A percentile compares a stretch with the other conserved stretches of the same genome.
These are phyloP conservation scores for Eumacrocentrus americanus DNA, from an alignment of 2,888 invertebrate species.

Conservation along the genomic window DNA sequence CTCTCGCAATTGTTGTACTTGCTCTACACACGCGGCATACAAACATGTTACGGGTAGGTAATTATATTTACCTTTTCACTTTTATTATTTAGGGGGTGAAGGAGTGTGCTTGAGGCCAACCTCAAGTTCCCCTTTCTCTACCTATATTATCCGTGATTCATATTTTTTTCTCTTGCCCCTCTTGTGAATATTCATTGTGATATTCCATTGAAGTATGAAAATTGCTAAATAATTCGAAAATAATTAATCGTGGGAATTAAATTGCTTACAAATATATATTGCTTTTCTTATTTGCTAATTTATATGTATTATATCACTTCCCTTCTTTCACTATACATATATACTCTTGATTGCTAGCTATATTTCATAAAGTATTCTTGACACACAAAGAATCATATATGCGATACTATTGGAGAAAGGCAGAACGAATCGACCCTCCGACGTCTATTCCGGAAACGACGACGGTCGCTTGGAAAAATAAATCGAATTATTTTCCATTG, in stretches of 20 bases:
- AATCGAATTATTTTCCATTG: constrained; percentile 21
- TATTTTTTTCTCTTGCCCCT: neutral
- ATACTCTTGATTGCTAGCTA: too few species aligned
- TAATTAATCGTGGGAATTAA: too few species aligned
- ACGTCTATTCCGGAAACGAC: neutral
- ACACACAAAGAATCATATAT: too few species aligned
- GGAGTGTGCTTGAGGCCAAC: constrained; percentile 15
- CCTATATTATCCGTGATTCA: constrained; percentile 19
- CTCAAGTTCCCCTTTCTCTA: constrained; percentile 21
- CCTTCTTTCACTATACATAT: too few species aligned
- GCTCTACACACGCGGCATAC: constrained; percentile 40
- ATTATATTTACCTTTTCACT: constrained; percentile 60
- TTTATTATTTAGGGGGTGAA: constrained; percentile 56
- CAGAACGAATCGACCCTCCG: constrained; percentile 25
- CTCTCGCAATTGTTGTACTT: constrained; percentile 52
- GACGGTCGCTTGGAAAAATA: neutral
- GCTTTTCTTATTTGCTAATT: too few species aligned
- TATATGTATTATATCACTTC: too few species aligned
- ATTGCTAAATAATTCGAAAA: too few species aligned
- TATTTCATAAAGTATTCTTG: too few species aligned
- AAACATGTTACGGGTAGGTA: constrained; percentile 53
- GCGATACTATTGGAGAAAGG: too few species aligned
- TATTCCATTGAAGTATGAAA: neutral
- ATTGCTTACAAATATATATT: too few species aligned
- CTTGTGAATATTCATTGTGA: constrained; percentile 8